These are phyloP conservation scores for Tethea ocularis DNA, from an alignment of 2,888 invertebrate genomes.

Conservation along the genomic window DNA sequence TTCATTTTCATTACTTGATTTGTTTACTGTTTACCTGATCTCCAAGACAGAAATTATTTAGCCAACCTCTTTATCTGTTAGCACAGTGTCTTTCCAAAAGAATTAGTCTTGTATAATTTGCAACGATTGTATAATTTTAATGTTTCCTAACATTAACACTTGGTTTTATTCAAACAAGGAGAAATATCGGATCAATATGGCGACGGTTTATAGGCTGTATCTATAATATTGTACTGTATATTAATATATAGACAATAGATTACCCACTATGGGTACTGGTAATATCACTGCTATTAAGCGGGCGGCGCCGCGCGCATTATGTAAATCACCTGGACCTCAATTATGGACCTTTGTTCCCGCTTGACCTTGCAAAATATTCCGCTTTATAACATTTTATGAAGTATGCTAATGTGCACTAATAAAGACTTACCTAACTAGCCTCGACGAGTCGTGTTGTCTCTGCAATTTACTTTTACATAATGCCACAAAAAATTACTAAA, in stretches of 20 bases:
- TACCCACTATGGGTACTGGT: not conserved
- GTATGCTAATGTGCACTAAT: not conserved
- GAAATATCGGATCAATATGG: not conserved
- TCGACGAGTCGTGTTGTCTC: not conserved
- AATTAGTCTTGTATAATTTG: too few relatives aligned
- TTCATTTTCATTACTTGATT: too few relatives aligned
- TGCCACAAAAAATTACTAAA: not conserved
- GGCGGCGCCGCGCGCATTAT: constrained; percentile 26
- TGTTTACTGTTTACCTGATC: too few relatives aligned
- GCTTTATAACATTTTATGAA: not conserved
- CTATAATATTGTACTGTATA: not conserved
- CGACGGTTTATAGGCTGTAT: not conserved
- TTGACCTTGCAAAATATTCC: not conserved
- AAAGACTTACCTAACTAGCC: not conserved
- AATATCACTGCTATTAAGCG: not conserved
- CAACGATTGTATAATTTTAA: too few relatives aligned
- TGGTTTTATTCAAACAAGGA: not conserved
- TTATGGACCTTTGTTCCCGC: constrained; percentile 11
- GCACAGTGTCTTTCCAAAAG: too few relatives aligned
- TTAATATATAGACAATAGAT: not conserved
- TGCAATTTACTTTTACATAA: not conserved
- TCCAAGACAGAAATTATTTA: too few relatives aligned
- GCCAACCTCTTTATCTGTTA: too few relatives aligned
- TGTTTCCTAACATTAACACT: too few relatives aligned
- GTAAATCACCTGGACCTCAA: constrained; percentile 28